Evolutionary conservation across 2,888 invertebrate genomes (phyloP).

Genomic region (Ectropis crepuscularia): DNA sequence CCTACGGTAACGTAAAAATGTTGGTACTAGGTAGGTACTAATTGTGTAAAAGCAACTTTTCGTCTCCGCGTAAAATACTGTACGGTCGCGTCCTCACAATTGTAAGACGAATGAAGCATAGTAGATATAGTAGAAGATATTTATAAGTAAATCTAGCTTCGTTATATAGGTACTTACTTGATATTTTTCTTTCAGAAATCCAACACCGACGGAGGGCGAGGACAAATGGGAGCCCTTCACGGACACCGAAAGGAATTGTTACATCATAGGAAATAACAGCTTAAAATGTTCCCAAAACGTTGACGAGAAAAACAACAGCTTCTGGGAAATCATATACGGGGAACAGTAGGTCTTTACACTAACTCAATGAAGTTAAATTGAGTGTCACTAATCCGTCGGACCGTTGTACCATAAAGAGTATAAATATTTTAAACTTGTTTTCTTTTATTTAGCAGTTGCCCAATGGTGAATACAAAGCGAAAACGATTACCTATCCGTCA

Average conservation of each 20-base stretch:
- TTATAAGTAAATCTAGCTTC: background rate
- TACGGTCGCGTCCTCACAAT: no score
- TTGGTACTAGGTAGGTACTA: no score
- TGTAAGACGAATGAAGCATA: no score
- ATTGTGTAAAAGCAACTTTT: no score
- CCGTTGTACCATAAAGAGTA: background rate
- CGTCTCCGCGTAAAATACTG: no score
- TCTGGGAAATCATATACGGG: constrained; percentile 73
- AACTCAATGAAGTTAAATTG: constrained; percentile 13
- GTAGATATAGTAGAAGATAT: no score
- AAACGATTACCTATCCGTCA: no score
- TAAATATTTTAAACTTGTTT: background rate
- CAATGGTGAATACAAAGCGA: no score
- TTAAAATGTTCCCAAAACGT: constrained; percentile 56
- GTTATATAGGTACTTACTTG: constrained; percentile 1
- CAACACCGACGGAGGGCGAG: constrained; percentile 53
- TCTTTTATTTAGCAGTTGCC: background rate
- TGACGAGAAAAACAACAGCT: constrained; percentile 57
- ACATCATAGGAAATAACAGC: constrained; percentile 59
- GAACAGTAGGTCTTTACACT: constrained; percentile 42
- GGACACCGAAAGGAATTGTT: constrained; percentile 60
- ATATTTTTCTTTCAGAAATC: constrained; percentile 62
- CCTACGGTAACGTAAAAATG: no score
- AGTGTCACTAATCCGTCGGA: constrained; percentile 2
- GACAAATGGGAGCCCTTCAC: constrained; percentile 68